phyloP scores from a whole-genome alignment of 2,888 invertebrate genomes.

The Acanthoscelides obtectus region DNA sequence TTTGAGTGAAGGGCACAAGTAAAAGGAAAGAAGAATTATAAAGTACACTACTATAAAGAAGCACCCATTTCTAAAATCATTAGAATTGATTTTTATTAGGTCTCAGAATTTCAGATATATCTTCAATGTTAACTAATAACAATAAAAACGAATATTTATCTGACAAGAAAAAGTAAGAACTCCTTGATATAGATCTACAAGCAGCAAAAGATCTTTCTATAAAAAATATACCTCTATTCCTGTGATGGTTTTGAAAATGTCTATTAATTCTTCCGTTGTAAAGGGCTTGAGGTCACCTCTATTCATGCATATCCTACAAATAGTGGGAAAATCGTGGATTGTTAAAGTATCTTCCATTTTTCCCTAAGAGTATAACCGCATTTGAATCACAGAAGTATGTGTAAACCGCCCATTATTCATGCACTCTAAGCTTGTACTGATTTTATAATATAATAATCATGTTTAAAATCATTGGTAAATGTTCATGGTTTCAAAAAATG shows the following conservation, averaged over 20 bases:
- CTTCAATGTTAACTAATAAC: neutral
- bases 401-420: neutral
- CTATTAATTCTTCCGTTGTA: constrained; percentile 5
- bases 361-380: neutral
- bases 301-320: constrained; percentile 9
- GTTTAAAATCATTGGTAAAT: neutral
- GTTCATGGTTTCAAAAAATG: neutral
- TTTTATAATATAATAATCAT: no score
- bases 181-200: neutral
- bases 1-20: no score
- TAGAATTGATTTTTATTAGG: no score
- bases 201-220: neutral
- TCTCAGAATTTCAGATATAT: no score
- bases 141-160: neutral
- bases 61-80: no score
- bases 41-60: no score
- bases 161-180: neutral
- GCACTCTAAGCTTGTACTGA: neutral
- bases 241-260: constrained; percentile 14
- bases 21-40: no score
- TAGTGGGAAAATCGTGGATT: constrained; percentile 6
- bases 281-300: constrained; percentile 5
- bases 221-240: constrained; percentile 11
- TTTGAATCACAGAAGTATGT: neutral
- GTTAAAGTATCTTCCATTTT: neutral